Conservation (phyloP, 2,113 vertebrate genomes). For the human (Homo sapiens) region DNA sequence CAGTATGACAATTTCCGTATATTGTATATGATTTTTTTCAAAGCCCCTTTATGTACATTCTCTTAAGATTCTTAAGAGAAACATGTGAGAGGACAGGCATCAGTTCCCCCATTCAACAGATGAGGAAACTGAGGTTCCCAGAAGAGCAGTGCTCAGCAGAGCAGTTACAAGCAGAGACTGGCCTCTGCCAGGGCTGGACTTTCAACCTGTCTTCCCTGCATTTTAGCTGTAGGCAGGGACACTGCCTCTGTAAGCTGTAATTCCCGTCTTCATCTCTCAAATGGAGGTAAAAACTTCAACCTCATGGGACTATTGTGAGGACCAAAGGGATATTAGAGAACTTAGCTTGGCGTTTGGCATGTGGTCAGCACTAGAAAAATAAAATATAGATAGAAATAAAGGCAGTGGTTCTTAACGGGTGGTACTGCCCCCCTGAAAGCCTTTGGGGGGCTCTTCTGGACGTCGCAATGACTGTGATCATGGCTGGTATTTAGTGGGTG, state of each 20-base stretch:
- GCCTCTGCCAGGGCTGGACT: neutral
- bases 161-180: neutral
- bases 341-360: rapidly evolving
- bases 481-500: neutral
- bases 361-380: neutral
- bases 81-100: neutral
- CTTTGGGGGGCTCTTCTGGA: neutral
- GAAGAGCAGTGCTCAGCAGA: neutral
- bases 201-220: too few relatives aligned
- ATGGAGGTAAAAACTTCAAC: rapidly evolving
- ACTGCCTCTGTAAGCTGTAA: rapidly evolving
- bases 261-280: neutral
- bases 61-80: neutral
- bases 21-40: neutral
- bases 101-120: rapidly evolving
- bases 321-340: rapidly evolving
- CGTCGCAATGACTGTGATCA: neutral
- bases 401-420: rapidly evolving
- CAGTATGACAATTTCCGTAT: neutral
- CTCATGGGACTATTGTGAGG: neutral
- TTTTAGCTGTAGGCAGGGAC: neutral
- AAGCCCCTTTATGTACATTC: neutral
- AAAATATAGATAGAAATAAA: neutral
- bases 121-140: neutral
- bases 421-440: neutral